A percentile compares a stretch with the other conserved stretches of the same genome.
Evolutionary conservation across 2,888 invertebrate genomes (phyloP).

Genomic region (Sinohyriopsis cumingii): DNA sequence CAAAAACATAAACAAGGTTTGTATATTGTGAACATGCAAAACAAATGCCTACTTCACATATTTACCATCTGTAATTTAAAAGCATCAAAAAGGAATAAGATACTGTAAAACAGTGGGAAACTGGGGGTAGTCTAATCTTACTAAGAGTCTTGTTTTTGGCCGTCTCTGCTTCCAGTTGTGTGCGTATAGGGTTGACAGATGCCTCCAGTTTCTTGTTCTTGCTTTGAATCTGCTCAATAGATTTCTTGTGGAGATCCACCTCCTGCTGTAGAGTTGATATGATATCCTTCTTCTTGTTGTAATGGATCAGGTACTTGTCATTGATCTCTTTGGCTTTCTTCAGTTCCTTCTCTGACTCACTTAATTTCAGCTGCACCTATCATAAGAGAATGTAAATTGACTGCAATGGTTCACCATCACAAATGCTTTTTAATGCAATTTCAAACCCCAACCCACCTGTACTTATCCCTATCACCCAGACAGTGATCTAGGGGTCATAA

Average conservation of each 20-base stretch:
- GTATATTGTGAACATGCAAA: too few relatives aligned
- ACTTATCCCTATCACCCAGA: too few relatives aligned
- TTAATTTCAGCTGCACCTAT: slow-evolving; percentile 34
- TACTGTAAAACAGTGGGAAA: too few relatives aligned
- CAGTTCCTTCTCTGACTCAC: slow-evolving; percentile 24
- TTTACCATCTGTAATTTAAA: too few relatives aligned
- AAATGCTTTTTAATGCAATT: too few relatives aligned
- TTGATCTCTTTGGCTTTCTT: slow-evolving; percentile 30
- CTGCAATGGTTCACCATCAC: too few relatives aligned
- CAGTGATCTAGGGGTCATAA: too few relatives aligned
- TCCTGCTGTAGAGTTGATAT: slow-evolving; percentile 36
- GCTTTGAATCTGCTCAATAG: slow-evolving; percentile 20
- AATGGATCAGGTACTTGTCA: slow-evolving; percentile 39
- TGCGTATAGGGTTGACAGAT: slow-evolving; percentile 25
- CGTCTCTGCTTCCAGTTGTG: slow-evolving; percentile 35
- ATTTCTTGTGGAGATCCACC: slow-evolving; percentile 11
- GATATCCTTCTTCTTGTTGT: slow-evolving; percentile 47
- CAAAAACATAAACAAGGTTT: too few relatives aligned
- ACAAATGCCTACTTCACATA: too few relatives aligned
- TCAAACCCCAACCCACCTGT: too few relatives aligned
- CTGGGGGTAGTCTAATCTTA: slow-evolving; percentile 15
- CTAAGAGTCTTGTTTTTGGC: slow-evolving; percentile 39
- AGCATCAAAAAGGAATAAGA: too few relatives aligned
- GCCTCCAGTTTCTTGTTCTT: slow-evolving; percentile 30
- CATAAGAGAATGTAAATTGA: background rate